Percentiles rank a stretch among this genome's conserved stretches.
Evolutionary conservation across 53 echinoderm and acorn worm species (phyloP).

Genomic region (Temnopleurus reevesii): DNA sequence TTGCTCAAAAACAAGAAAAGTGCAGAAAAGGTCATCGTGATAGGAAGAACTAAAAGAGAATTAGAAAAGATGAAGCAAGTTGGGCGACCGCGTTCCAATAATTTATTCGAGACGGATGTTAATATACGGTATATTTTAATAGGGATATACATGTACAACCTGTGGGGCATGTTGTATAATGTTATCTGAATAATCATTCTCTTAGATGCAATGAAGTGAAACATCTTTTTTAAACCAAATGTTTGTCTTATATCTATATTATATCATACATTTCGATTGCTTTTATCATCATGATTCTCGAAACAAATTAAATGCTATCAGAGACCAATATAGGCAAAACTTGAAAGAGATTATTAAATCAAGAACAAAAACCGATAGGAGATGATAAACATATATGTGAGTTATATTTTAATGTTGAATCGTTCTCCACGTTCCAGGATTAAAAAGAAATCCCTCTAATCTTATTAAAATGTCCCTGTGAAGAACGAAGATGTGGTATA

Average conservation of each 20-base stretch:
- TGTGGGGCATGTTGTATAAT: no score
- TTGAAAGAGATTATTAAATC: constrained; percentile 3
- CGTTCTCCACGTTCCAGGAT: neutral
- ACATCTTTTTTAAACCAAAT: no score
- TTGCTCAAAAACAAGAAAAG: no score
- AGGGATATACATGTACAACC: no score
- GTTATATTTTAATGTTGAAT: neutral
- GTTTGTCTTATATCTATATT: neutral
- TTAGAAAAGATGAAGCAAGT: no score
- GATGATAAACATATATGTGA: neutral
- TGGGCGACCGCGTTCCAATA: no score
- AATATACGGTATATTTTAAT: no score
- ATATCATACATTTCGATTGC: neutral
- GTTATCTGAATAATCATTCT: no score
- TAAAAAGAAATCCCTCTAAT: neutral
- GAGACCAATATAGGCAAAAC: neutral
- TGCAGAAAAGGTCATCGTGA: no score
- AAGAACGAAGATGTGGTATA: neutral
- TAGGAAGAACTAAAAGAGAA: no score
- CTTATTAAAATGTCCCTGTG: neutral
- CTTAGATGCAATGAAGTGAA: no score
- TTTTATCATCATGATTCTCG: neutral
- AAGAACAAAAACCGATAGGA: neutral
- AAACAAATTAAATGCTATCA: neutral
- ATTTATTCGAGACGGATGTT: no score